phyloP scores from a whole-genome alignment of 2,888 invertebrate genomes.

The Thyatira batis region DNA sequence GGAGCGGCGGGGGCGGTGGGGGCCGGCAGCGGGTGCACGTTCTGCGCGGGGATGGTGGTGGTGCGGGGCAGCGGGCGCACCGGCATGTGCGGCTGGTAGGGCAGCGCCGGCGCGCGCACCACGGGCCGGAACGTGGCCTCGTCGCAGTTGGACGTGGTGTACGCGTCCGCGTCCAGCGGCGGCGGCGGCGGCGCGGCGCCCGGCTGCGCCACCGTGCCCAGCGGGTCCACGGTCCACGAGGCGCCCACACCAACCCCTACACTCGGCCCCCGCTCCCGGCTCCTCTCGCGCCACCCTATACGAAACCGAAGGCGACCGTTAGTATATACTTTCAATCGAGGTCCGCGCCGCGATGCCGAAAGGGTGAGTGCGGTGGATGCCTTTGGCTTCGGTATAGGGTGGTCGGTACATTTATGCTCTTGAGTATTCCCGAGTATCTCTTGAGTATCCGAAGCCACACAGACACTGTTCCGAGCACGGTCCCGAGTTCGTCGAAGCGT shows the following conservation, averaged over 20 bases:
- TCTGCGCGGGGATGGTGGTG: conserved; percentile 69
- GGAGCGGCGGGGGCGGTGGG: conserved; percentile 33
- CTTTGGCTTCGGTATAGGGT: conserved; percentile 76
- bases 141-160: conserved; percentile 82
- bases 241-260: conserved; percentile 49
- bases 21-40: conserved; percentile 20
- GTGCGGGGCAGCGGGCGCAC: conserved; percentile 57
- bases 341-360: conserved; percentile 19
- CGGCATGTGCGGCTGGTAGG: conserved; percentile 43
- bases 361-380: conserved; percentile 62
- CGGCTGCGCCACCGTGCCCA: conserved; percentile 87
- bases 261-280: conserved; percentile 38
- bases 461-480: background rate
- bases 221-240: conserved; percentile 86
- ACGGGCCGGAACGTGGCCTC: conserved; percentile 87
- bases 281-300: conserved; percentile 83
- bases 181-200: conserved; percentile 56
- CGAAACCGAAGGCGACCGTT: conserved; percentile 91
- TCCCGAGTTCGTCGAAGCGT: background rate
- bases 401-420: conserved; percentile 41
- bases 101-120: conserved; percentile 79
- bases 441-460: background rate
- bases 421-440: conserved; percentile 4
- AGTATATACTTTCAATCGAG: conserved; percentile 28
- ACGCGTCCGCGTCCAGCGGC: conserved; percentile 66